A percentile compares a stretch with the other conserved stretches of the same genome.
Evolutionary conservation across 2,113 vertebrate species (phyloP).

Genomic region (Elgaria multicarinata): DNA sequence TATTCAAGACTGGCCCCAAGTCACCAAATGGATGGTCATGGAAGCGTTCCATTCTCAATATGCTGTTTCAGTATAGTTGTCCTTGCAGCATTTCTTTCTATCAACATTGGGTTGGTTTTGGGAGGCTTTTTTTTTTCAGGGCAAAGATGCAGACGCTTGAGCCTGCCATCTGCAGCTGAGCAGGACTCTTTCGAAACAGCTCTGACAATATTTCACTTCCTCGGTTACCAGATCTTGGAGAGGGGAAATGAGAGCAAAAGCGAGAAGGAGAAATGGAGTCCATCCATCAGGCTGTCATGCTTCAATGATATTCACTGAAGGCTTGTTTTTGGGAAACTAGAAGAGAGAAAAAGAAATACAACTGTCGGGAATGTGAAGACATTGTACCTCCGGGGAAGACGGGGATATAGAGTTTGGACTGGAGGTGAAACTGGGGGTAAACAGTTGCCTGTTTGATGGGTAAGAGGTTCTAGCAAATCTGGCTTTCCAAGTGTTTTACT

Average conservation of each 20-base stretch:
- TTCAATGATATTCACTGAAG: slow-evolving; percentile 77
- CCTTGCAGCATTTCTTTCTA: slow-evolving; percentile 45
- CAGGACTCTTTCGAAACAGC: slow-evolving; percentile 39
- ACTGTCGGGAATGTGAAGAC: background rate
- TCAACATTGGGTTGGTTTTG: slow-evolving; percentile 14
- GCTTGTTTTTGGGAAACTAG: slow-evolving; percentile 78
- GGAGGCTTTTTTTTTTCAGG: slow-evolving; percentile 35
- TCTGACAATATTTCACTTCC: slow-evolving; percentile 53
- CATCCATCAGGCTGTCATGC: slow-evolving; percentile 71
- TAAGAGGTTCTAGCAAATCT: background rate
- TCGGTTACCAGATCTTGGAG: slow-evolving; percentile 53
- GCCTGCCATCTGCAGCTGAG: background rate
- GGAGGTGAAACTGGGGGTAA: background rate
- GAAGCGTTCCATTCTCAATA: slow-evolving; percentile 41
- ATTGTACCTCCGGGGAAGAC: background rate
- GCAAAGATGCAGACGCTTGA: background rate
- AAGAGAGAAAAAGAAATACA: slow-evolving; percentile 40
- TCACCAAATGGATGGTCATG: background rate
- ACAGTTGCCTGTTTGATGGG: background rate
- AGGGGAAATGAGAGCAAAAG: slow-evolving; percentile 64
- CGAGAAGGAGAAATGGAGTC: slow-evolving; percentile 67
- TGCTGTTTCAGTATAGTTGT: slow-evolving; percentile 47
- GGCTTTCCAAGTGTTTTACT: background rate
- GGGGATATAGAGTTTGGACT: background rate
- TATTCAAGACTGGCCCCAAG: background rate